phyloP scores from a whole-genome alignment of 2,888 invertebrate species.

The Malacosoma neustria region DNA sequence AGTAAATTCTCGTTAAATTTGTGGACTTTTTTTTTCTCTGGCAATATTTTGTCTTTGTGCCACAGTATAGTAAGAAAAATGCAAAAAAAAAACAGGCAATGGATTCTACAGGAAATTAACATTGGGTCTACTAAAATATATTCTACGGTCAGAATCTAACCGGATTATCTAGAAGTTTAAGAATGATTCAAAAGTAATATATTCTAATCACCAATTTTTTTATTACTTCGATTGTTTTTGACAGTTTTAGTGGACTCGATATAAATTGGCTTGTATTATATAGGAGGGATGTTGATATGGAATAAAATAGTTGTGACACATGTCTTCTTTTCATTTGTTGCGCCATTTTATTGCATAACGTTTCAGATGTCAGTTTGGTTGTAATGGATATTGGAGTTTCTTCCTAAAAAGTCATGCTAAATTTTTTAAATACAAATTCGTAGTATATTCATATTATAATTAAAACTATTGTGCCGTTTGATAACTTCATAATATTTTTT shows the following conservation, averaged over 20 bases:
- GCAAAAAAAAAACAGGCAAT: constrained; percentile 3
- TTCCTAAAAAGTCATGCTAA: too few species aligned
- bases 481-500: too few species aligned
- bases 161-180: too few species aligned
- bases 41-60: neutral
- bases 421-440: too few species aligned
- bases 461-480: too few species aligned
- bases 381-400: neutral
- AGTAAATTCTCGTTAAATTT: too few species aligned
- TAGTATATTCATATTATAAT: too few species aligned
- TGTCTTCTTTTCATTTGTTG: neutral
- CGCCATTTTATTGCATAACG: neutral
- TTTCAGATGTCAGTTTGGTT: neutral
- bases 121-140: neutral
- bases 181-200: too few species aligned
- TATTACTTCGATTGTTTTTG: too few species aligned
- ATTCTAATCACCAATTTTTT: too few species aligned
- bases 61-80: neutral
- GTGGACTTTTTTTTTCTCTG: neutral
- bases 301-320: neutral
- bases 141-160: too few species aligned
- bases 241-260: neutral
- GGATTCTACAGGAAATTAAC: neutral
- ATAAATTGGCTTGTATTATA: neutral
- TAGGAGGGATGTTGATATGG: neutral